Evolutionary conservation across 2,113 vertebrate species (phyloP).

Genomic region (Gnathonemus echidnorhynchus): DNA sequence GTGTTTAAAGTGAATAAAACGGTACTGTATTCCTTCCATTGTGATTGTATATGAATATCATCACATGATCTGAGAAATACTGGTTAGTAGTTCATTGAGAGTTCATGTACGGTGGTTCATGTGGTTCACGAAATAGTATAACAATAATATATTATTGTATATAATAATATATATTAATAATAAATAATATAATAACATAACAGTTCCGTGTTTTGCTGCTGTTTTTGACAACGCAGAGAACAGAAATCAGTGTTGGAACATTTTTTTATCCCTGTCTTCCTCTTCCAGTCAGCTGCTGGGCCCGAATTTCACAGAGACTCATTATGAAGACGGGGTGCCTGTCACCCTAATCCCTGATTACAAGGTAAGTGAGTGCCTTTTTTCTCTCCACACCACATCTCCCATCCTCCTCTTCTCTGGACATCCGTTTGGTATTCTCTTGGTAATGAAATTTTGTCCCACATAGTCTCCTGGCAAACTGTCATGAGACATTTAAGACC

Average conservation of each 20-base stretch:
- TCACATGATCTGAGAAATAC: not conserved
- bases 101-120: not conserved
- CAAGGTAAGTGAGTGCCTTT: constrained; percentile 54
- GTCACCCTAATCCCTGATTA: constrained; percentile 57
- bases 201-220: not conserved
- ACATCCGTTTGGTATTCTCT: not conserved
- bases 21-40: not conserved
- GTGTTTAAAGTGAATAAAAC: not conserved
- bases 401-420: not conserved
- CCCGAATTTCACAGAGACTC: constrained; percentile 70
- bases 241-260: not conserved
- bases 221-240: not conserved
- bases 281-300: constrained; percentile 62
- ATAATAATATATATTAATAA: not conserved
- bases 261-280: not conserved
- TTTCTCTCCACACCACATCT: not conserved
- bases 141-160: too few species aligned
- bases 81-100: not conserved
- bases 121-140: not conserved
- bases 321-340: constrained; percentile 60
- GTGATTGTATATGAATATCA: not conserved
- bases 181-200: not conserved
- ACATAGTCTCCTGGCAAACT: not conserved
- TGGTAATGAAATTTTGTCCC: not conserved
- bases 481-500: not conserved